Conservation (phyloP, 2,113 vertebrate genomes). For the Crypturellus undulatus region DNA sequence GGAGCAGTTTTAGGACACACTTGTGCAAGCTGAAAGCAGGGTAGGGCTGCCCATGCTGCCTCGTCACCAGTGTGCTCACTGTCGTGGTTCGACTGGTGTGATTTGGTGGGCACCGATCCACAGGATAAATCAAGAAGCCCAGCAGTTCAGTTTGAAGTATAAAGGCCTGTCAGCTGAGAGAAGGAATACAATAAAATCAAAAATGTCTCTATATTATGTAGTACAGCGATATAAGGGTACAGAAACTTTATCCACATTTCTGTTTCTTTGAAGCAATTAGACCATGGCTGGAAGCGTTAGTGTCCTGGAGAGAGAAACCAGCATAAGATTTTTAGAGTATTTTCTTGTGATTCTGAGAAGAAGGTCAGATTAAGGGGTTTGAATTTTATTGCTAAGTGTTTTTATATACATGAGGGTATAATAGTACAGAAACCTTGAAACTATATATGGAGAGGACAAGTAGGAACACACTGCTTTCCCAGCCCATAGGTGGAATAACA, state of each 20-base stretch:
- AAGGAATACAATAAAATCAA: not conserved
- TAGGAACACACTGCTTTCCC: not conserved
- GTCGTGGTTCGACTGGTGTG: rapidly evolving
- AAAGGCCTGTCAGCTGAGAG: not conserved
- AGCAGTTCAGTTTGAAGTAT: not conserved
- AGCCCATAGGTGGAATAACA: not conserved
- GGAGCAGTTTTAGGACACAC: not conserved
- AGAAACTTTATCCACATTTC: not conserved
- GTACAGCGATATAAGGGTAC: not conserved
- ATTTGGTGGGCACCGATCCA: not conserved
- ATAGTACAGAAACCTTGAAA: not conserved
- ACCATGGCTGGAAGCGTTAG: not conserved
- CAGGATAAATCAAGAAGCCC: not conserved
- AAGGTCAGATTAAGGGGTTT: not conserved
- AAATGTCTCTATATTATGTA: not conserved
- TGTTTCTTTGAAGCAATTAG: not conserved
- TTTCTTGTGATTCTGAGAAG: not conserved
- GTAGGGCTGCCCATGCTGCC: not conserved
- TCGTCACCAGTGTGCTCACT: not conserved
- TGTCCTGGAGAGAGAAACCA: not conserved
- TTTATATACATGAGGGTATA: not conserved
- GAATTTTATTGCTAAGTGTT: not conserved
- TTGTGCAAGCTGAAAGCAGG: not conserved
- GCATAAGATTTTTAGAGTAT: not conserved
- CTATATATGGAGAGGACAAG: not conserved